Base-by-base conservation (phyloP, 2,888 invertebrate genomes). In the Epicampocera succincta region DNA sequence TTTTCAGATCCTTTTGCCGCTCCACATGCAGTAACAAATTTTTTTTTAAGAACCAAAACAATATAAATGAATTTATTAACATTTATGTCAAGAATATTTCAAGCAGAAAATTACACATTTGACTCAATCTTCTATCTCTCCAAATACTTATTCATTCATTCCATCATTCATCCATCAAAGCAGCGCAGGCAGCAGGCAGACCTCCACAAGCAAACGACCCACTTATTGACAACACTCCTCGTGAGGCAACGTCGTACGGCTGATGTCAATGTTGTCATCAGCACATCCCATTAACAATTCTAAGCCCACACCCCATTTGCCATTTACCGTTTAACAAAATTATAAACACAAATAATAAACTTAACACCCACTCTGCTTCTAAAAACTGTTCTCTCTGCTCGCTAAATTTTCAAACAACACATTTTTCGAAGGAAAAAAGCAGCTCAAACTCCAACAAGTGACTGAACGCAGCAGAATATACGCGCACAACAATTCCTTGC, bases 71-170 rank as follows among this genome's bases (percentile, higher is more conserved):
- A 78, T 78, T 82, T 82, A 82, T 82, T 82, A 84, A 76, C 81
- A 74, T 85, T 86, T 86, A 85, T 86, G 87, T 86, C 84, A 87
- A 88, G 33, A 87, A 86, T 85, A 89, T 88, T 89, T 88, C 87
- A 87, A 86, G 87, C 87, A 86, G 86, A 88, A 89, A 88, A 88
- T 89, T 89, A 89, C 87, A 88, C 88, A 88, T 89, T 88, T 88
- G 87, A 86, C 87, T 88, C 86, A 85, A 73, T 63, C 71, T 80
- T 81, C 61, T 52, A 66, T 71, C 73, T 68, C n/a, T 66, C 40
- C 11, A 52, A 38, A n/a, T 17, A 66, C 33, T 19, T 11, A 60
- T 42, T 56, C 52, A 68, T 50, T 15, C 60, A 65, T 29, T 15
- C 25, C 56, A 48, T 38, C 17, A 63, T 21, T 5, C 21, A 63